Percentiles rank a stretch among this genome's conserved stretches.
Conservation (phyloP, 2,797 vertebrate species). For the Chelidonichthys spinosus region DNA sequence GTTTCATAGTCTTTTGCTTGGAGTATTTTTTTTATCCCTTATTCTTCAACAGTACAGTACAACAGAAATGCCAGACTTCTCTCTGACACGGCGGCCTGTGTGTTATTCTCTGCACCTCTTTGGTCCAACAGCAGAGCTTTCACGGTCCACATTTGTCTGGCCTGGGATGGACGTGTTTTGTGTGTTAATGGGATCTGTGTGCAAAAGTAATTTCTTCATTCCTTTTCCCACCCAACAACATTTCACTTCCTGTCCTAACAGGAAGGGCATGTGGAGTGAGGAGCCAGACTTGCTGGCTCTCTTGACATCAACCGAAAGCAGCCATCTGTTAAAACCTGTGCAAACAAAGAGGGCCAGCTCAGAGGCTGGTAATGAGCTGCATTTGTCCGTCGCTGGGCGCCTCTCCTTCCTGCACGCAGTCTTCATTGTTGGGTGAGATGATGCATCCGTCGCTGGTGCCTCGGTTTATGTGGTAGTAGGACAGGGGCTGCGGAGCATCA, state of each 20-base stretch:
- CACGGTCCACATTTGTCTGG: slow-evolving; percentile 75
- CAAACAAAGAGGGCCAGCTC: slow-evolving; percentile 78
- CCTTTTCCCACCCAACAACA: slow-evolving; percentile 61
- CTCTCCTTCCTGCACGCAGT: slow-evolving; percentile 90
- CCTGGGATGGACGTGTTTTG: slow-evolving; percentile 68
- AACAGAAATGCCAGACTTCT: slow-evolving; percentile 72
- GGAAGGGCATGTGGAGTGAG: slow-evolving; percentile 66
- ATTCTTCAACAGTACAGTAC: slow-evolving; percentile 70
- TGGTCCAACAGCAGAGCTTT: slow-evolving; percentile 73
- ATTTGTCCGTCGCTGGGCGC: slow-evolving; percentile 94
- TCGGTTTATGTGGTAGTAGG: slow-evolving; percentile 96
- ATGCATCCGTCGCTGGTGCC: slow-evolving; percentile 95
- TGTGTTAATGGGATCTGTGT: slow-evolving; percentile 78
- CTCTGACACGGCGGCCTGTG: slow-evolving; percentile 53
- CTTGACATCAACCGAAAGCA: slow-evolving; percentile 66
- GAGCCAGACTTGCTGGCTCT: slow-evolving; percentile 62
- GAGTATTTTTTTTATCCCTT: slow-evolving; percentile 58
- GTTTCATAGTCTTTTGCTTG: slow-evolving; percentile 73
- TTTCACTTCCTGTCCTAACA: slow-evolving; percentile 74
- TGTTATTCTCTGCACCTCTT: slow-evolving; percentile 75
- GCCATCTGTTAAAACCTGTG: slow-evolving; percentile 74
- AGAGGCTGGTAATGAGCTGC: slow-evolving; percentile 99
- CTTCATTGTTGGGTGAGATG: slow-evolving; percentile 90
- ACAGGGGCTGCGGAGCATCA: slow-evolving; percentile 90
- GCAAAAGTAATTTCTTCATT: slow-evolving; percentile 78